Evolutionary conservation across 2,888 invertebrate genomes (phyloP), one percentile per base, ranked within the genome.

Genomic region (Matsumyia berberina): DNA sequence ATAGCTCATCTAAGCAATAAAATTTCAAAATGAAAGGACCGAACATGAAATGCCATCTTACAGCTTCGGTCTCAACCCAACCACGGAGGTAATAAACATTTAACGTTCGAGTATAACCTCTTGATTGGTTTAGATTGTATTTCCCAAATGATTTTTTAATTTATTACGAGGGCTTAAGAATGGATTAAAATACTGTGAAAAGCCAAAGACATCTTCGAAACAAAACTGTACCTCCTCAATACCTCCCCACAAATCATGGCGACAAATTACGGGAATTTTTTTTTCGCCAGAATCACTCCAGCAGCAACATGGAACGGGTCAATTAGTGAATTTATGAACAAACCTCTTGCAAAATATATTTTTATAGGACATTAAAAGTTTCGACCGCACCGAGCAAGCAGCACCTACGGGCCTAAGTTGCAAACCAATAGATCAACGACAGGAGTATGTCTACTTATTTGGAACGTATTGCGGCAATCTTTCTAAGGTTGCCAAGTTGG

Each of bases 141-240:
- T 70, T 51, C 29, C 46, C 49, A 72, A 77, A 82, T 82, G 77
- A 82, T 82, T 82, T 82, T 77, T 82, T 72, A 1, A 66, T 77
- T 77, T 82, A 72, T 82, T 46, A 66, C 4, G 15, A n/a, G 57
- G 51, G 69, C 35, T 76, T 73, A 15, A 9, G 31, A 57, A 42
- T 17, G 33, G 31, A 67, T 58, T 37, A 33, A 33, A 19, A 35
- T 24, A n/a, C 33, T 17, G 17, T 1, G 9, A 64, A 35, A 29
- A n/a, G 29, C 24, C 24, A 5, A n/a, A 44, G 29, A 49, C 8
- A 37, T 1, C 5, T 49, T 60, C 8, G 1, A 37, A 42, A 46
- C 8, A 42, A 62, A 5, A 58, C 4, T 1, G 24, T 24, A 4
- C 4, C 4, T 4, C 24, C 24, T 24, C 4, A 39, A 9, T 35